phyloP scores from a whole-genome alignment of 2,888 invertebrate genomes.

The Dryocosmus kuriphilus region DNA sequence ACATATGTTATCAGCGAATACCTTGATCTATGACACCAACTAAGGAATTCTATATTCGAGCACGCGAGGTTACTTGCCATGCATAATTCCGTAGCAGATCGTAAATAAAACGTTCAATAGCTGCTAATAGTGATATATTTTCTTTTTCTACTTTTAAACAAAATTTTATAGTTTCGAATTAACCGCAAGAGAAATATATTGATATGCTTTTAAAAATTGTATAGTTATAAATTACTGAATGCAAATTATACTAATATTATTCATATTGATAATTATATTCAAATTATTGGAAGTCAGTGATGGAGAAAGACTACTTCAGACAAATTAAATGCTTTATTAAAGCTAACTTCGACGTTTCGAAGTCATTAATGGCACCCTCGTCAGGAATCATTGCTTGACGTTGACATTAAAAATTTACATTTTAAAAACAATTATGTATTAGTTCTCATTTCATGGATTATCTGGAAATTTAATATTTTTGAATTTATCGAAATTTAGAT shows the following conservation, averaged over 20 bases:
- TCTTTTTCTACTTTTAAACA: neutral
- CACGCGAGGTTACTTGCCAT: conserved; percentile 23
- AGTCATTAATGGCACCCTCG: too few relatives aligned
- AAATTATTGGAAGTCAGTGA: neutral
- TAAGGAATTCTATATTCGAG: conserved; percentile 11
- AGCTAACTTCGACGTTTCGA: too few relatives aligned
- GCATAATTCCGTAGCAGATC: neutral
- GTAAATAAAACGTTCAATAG: neutral
- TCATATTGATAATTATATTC: neutral
- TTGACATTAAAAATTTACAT: too few relatives aligned
- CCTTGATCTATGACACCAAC: conserved; percentile 30
- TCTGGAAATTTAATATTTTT: too few relatives aligned
- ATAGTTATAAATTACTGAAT: neutral
- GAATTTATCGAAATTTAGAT: too few relatives aligned
- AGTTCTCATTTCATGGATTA: too few relatives aligned
- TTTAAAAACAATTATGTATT: too few relatives aligned
- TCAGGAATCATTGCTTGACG: too few relatives aligned
- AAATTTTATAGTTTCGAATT: too few relatives aligned
- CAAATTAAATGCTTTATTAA: too few relatives aligned
- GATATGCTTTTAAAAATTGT: neutral
- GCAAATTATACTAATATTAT: neutral
- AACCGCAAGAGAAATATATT: neutral
- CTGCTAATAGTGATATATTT: neutral
- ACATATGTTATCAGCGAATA: conserved; percentile 13
- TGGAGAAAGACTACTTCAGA: too few relatives aligned